Evolutionary conservation across 2,888 invertebrate genomes (phyloP).

Genomic region (Lepidochitona cinerea): DNA sequence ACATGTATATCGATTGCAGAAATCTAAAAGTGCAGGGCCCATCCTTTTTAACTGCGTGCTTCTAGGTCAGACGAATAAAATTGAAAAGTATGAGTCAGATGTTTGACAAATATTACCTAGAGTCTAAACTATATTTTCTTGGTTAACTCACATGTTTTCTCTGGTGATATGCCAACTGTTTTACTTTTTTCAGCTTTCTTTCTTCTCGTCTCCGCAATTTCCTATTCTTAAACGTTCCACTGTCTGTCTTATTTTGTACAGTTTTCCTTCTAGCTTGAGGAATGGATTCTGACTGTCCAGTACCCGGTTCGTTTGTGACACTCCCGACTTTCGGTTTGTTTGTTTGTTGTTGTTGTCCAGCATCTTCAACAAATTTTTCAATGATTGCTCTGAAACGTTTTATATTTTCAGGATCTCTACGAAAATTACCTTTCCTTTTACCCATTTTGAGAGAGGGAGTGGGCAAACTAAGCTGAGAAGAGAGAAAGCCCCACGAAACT

Average conservation of each 20-base stretch:
- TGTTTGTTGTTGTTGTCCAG: background rate
- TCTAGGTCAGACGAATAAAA: too few relatives aligned
- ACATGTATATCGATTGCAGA: too few relatives aligned
- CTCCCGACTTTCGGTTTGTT: background rate
- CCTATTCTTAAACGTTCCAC: conserved; percentile 59
- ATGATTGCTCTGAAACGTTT: conserved; percentile 35
- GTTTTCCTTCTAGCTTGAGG: background rate
- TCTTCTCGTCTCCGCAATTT: conserved; percentile 83
- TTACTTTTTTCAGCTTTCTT: conserved; percentile 79
- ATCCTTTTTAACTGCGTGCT: too few relatives aligned
- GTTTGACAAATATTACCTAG: too few relatives aligned
- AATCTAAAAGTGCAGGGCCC: too few relatives aligned
- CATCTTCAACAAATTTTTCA: background rate
- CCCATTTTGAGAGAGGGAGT: too few relatives aligned
- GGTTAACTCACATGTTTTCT: conserved; percentile 45
- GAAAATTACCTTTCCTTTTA: background rate
- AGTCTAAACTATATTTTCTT: background rate
- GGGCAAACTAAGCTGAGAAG: too few relatives aligned
- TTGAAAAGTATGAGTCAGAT: too few relatives aligned
- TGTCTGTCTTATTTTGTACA: background rate
- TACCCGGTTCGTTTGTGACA: too few relatives aligned
- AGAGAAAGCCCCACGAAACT: too few relatives aligned
- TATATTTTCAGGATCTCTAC: conserved; percentile 32
- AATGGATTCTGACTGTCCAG: too few relatives aligned
- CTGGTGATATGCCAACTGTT: conserved; percentile 72